Evolutionary conservation across 2,888 invertebrate species (phyloP), one percentile per base, ranked within the genome.

Genomic region (Dasypogon diadema): DNA sequence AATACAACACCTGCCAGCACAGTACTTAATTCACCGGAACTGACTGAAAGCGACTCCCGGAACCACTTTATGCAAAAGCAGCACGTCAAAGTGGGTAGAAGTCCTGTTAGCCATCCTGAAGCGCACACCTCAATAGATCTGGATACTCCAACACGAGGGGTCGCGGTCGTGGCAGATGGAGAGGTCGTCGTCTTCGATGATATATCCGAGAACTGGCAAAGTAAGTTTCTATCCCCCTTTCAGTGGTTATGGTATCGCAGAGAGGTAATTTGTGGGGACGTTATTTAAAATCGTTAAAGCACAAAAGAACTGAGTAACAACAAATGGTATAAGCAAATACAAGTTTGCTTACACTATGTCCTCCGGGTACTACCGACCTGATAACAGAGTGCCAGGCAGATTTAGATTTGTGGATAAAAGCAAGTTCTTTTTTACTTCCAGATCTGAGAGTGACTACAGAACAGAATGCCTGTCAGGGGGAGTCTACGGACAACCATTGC

Each of bases 141-240:
- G 37, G 75, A 77, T 55, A 75, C 77, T 6, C 75, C 77, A 6
- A 76, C 75, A 14, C 68, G 76, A 51, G 78, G 76, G 12, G 46
- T 90, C 81, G 89, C 90, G 2, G 89, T 89, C 60, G 91, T 91
- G 77, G 90, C 90, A 76, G 91, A 91, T 78, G 92, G 91, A 18
- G 94, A 93, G 84, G 92, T 94, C 63, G 93, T 94, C 80, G 94
- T 93, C 70, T 95, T 95, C 82, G 95, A 96, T 83, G 95, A 95
- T 84, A 92, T 92, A 78, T 93, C 92, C 79, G 95, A 95, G 81
- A 92, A 91, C 82, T 93, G 93, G 93, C 92, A 92, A 87, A 91
- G 91, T 88, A 85, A 87, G 82, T 84, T 78, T 34, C 24, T n/a
- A 68, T 48, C 16, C n/a, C n/a, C n/a, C n/a, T n/a, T n/a, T 56